These are phyloP conservation scores for Chroicocephalus ridibundus DNA, from an alignment of 2,113 vertebrate genomes.

Conservation along the genomic window DNA sequence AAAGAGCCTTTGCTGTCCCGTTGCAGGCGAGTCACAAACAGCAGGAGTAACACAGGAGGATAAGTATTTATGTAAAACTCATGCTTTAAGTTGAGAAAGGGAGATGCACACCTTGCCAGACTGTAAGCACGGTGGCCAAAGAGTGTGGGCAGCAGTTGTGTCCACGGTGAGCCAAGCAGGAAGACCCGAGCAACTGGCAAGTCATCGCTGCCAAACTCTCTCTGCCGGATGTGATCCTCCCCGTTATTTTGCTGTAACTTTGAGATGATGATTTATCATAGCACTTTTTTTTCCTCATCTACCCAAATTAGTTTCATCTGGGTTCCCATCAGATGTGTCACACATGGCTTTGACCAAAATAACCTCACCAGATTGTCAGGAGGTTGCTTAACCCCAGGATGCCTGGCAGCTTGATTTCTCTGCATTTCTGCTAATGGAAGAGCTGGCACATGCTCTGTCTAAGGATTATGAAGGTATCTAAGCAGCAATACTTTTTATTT, in stretches of 20 bases:
- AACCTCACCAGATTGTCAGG: background rate
- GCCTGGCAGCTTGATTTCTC: background rate
- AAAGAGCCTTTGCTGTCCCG: background rate
- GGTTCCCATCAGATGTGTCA: background rate
- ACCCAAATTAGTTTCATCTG: background rate
- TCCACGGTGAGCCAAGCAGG: background rate
- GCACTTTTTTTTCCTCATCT: background rate
- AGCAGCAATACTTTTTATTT: background rate
- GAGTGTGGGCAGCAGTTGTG: background rate
- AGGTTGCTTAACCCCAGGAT: background rate
- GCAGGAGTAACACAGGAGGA: background rate
- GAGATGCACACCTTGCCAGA: background rate
- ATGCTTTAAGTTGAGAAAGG: background rate
- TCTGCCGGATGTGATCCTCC: background rate
- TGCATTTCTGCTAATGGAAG: background rate
- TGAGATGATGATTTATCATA: background rate
- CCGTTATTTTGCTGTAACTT: background rate
- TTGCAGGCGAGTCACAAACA: background rate
- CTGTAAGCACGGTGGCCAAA: background rate
- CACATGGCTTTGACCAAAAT: background rate
- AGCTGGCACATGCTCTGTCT: background rate
- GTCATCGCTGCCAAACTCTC: background rate
- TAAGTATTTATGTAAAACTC: accelerated
- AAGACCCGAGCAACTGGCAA: background rate
- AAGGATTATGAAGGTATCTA: background rate